Percentiles rank a stretch among this genome's conserved stretches.
Evolutionary conservation across 2,113 vertebrate species (phyloP).

Genomic region (Gopherus flavomarginatus): DNA sequence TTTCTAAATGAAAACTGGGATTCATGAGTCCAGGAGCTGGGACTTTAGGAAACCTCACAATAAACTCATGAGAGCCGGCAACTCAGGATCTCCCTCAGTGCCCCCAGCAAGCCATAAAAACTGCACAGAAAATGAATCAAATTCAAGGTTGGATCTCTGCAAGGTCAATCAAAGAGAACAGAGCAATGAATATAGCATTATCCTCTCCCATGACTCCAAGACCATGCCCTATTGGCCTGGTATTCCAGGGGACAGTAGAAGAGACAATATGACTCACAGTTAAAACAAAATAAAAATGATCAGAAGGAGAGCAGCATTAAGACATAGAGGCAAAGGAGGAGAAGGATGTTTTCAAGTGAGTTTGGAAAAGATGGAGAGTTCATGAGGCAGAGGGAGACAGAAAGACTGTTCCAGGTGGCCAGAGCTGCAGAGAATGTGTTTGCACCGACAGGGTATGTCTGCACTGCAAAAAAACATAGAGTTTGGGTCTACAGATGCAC

Average conservation of each 20-base stretch:
- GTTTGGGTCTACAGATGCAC: neutral
- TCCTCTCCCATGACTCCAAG: neutral
- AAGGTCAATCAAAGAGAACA: neutral
- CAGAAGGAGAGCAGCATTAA: neutral
- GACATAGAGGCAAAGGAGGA: neutral
- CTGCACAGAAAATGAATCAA: neutral
- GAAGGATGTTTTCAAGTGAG: fast-evolving
- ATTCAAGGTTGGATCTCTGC: neutral
- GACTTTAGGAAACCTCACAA: neutral
- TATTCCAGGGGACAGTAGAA: neutral
- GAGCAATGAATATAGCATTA: fast-evolving
- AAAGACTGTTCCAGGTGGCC: neutral
- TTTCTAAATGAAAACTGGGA: neutral
- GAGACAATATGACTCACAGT: neutral
- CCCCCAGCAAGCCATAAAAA: neutral
- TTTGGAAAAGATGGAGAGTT: neutral
- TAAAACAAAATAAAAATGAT: neutral
- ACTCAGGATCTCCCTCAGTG: fast-evolving
- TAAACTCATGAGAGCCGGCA: neutral
- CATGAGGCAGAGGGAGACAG: neutral
- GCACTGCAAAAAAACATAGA: neutral
- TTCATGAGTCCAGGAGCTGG: neutral
- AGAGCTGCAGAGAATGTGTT: neutral
- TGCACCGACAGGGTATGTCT: neutral
- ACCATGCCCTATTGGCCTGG: neutral